Evolutionary conservation across 1,140 invertebrate genomes (phyloP), one percentile per base, ranked within the genome.

Genomic region (Drosophila santomea): DNA sequence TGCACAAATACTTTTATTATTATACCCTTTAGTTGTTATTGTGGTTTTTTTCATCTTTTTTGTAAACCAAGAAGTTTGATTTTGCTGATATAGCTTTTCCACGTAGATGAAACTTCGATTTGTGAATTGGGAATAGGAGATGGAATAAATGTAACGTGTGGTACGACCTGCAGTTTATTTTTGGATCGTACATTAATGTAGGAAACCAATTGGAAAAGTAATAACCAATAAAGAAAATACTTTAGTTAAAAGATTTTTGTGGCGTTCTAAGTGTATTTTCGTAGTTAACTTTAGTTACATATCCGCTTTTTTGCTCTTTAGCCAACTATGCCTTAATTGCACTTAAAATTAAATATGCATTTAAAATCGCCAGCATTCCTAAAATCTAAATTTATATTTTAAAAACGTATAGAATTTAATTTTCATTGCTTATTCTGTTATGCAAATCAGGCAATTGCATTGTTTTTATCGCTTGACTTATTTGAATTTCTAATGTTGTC

Each of bases 1-100:
- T 80, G 79, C 77, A 62, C 73, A 85, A 85, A 84, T 81, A 80
- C 58, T 73, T 61, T 77, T 73, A 38, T 50, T 62, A 75, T 51
- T 75, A 59, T 59, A 71, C 15, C 25, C 47, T 36, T 61, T 60
- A 61, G 51, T 62, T 75, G 54, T 74, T 76, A 51, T 55, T 67
- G 71, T 32, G 59, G 36, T 39, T 74, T 56, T 47, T 41, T 67
- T 4, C 17, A 28, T 38, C 3, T 10, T 39, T 23, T 25, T 35
- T 15, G 17, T 56, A 62, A 39, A 47, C 35, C 38, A 55, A 50
- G 66, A 51, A 52, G 28, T 17, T 60, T 39, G 35, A 47, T 43
- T 38, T 67, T 6, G 28, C 6, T 28, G 32, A 45, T 48, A 36
- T 55, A 32, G 20, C 58, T 55, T 35, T 56, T 64, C 54, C 69